Evolutionary conservation across 2,888 invertebrate species (phyloP).

Genomic region (Synanthedon myopaeformis): DNA sequence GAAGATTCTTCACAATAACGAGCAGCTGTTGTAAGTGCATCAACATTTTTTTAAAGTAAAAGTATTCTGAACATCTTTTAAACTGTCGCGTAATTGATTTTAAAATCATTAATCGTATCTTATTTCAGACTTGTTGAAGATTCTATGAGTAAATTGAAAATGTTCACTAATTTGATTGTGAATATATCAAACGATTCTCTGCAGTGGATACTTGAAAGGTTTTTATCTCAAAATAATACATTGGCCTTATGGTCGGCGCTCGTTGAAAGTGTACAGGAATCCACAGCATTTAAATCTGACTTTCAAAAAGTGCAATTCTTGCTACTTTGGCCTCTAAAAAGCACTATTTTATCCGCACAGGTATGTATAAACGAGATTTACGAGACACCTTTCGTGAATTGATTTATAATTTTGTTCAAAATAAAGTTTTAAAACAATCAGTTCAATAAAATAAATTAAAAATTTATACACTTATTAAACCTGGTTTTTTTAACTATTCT

Average conservation of each 20-base stretch:
- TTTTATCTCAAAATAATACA: slow-evolving; percentile 18
- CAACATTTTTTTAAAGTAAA: too few species aligned
- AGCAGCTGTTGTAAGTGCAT: too few species aligned
- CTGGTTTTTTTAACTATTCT: too few species aligned
- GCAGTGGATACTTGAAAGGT: slow-evolving; percentile 16
- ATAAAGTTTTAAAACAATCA: too few species aligned
- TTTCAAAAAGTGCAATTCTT: slow-evolving; percentile 14
- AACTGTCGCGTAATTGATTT: too few species aligned
- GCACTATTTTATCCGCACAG: slow-evolving; percentile 17
- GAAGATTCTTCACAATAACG: too few species aligned
- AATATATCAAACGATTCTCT: slow-evolving; percentile 12
- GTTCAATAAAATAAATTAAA: too few species aligned
- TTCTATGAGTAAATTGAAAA: slow-evolving; percentile 19
- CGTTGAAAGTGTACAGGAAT: slow-evolving; percentile 21
- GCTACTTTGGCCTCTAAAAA: slow-evolving; percentile 39
- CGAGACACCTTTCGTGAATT: too few species aligned
- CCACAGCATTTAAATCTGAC: not conserved
- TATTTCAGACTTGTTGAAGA: slow-evolving; percentile 7
- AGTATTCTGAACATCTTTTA: too few species aligned
- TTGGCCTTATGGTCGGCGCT: slow-evolving; percentile 39
- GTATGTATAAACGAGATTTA: slow-evolving; percentile 20
- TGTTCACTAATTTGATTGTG: slow-evolving; percentile 20
- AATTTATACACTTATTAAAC: too few species aligned
- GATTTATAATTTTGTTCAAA: too few species aligned
- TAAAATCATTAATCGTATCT: too few species aligned